Evolutionary conservation across 2,113 vertebrate genomes (phyloP), one percentile per base, ranked within the genome.

Genomic region (Egretta garzetta): DNA sequence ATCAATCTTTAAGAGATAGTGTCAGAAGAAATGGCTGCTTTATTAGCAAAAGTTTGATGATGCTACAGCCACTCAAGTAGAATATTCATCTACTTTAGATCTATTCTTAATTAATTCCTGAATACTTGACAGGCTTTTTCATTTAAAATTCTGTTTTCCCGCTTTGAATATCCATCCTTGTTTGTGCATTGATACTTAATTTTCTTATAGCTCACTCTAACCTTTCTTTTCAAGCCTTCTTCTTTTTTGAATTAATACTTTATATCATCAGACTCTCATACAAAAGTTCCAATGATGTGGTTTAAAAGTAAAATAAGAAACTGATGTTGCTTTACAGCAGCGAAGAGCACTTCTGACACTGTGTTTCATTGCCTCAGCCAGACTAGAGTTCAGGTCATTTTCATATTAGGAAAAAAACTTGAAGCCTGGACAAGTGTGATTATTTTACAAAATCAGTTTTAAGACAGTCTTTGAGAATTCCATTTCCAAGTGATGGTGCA

Each of bases 41-140:
- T 94, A 89, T 96, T 90, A 96, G 74, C 75, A 70, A 75, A 53
- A 84, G n/a, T 92, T 91, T 95, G 85, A 93, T 88, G 92, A 76
- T 81, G 81, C 49, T 89, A 56, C 70, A 94, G 64, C 35, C 74
- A 60, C 68, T 95, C 60, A 62, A 96, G 80, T 55, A 96, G 66
- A 95, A 68, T 93, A 94, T 93, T 96, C 80, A 87, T 97, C 88
- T 94, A 75, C 66, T 96, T 93, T 77, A 94, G 82, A 83, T 97
- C 86, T 95, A 66, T 95, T 97, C 90, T 97, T 97, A 96, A 96
- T 97, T 98, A 96, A 97, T 93, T 96, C 73, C 94, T 90, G 85
- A 97, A 83, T 91, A 56, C 68, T 76, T 95, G 80, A 88, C 90
- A 96, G 70, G 50, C 56, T 96, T 97, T 97, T 98, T 96, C 67